Evolutionary conservation across 2,888 invertebrate species (phyloP).

Genomic region (Trichogramma dendrolimi): DNA sequence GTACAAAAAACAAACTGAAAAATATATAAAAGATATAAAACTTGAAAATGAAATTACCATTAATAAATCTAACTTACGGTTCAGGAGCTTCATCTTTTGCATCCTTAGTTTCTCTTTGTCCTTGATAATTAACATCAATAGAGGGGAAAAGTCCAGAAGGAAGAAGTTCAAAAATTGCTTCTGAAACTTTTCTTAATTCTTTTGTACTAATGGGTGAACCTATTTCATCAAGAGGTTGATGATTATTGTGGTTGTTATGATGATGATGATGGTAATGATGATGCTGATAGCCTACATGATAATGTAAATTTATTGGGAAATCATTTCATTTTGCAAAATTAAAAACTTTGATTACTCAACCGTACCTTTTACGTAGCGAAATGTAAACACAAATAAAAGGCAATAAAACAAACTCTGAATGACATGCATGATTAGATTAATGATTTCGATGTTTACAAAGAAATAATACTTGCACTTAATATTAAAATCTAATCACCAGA

Average conservation of each 20-base stretch:
- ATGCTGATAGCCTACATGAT: no score
- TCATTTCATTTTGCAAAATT: no score
- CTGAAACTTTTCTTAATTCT: slow-evolving; percentile 27
- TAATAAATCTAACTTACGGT: slow-evolving; percentile 30
- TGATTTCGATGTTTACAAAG: no score
- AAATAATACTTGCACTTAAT: no score
- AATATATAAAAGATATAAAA: not conserved
- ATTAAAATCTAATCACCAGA: no score
- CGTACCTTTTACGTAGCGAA: no score
- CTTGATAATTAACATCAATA: slow-evolving; percentile 32
- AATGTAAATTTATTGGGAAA: no score
- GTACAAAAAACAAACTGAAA: slow-evolving; percentile 18
- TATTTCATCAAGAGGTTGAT: slow-evolving; percentile 7
- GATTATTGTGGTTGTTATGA: slow-evolving; percentile 9
- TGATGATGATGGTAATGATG: slow-evolving; percentile 3
- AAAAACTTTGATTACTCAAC: no score
- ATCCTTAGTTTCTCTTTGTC: slow-evolving; percentile 23
- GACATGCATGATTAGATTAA: no score
- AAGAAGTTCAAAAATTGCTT: slow-evolving; percentile 27
- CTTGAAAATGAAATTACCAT: not conserved
- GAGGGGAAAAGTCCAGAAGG: slow-evolving; percentile 13
- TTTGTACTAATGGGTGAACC: slow-evolving; percentile 18
- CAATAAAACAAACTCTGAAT: no score
- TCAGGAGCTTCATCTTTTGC: slow-evolving; percentile 33
- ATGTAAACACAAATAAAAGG: no score